Evolutionary conservation across 2,888 invertebrate species (phyloP).

Genomic region (Athripsodes cinereus): DNA sequence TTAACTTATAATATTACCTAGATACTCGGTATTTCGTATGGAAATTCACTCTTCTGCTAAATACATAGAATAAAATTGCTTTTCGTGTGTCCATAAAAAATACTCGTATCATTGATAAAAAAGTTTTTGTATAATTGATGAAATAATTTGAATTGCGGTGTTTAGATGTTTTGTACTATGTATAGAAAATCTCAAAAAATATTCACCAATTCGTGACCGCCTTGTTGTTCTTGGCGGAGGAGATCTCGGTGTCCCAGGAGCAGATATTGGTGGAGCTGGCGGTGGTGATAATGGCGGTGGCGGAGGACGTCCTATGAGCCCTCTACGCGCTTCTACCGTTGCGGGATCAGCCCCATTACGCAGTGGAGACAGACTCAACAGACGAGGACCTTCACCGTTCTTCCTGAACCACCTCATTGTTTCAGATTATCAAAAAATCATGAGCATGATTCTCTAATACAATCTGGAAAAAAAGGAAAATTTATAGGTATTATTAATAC

Average conservation of each 20-base stretch:
- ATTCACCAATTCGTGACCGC: constrained; percentile 46
- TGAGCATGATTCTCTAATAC: not conserved
- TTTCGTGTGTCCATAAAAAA: no score
- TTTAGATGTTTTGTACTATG: no score
- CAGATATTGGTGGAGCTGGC: constrained; percentile 25
- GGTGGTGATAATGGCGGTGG: constrained; percentile 12
- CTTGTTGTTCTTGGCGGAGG: constrained; percentile 25
- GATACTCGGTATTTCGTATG: no score
- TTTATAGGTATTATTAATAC: no score
- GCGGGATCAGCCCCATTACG: constrained; percentile 30
- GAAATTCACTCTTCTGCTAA: no score
- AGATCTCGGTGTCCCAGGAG: constrained; percentile 14
- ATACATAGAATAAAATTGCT: no score
- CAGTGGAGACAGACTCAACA: constrained; percentile 61
- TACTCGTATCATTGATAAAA: no score
- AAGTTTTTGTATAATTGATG: no score
- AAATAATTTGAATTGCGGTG: no score
- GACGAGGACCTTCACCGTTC: constrained; percentile 59
- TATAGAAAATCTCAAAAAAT: not conserved
- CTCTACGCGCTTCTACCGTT: constrained; percentile 27
- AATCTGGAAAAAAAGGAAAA: not conserved
- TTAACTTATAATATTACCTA: no score
- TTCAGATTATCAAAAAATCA: not conserved
- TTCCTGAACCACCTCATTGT: constrained; percentile 67
- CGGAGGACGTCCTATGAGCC: constrained; percentile 22